Evolutionary conservation across 2,888 invertebrate genomes (phyloP).

Genomic region (Parnassius glacialis): DNA sequence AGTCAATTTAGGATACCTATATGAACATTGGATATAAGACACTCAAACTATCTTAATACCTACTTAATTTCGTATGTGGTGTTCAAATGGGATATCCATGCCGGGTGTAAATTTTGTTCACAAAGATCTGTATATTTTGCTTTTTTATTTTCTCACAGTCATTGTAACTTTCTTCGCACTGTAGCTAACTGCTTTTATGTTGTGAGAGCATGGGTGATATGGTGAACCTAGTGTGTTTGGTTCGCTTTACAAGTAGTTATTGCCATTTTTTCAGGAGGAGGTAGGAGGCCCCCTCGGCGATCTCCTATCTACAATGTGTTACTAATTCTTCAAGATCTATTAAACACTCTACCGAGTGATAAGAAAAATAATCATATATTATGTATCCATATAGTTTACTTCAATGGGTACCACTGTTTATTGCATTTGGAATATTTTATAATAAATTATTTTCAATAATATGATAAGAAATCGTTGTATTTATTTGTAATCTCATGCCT

Average conservation of each 20-base stretch:
- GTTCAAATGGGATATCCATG: conserved; percentile 44
- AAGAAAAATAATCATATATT: conserved; percentile 38
- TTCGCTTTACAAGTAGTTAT: conserved; percentile 64
- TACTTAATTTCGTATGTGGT: conserved; percentile 38
- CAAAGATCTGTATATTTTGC: conserved; percentile 79
- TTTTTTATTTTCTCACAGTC: conserved; percentile 55
- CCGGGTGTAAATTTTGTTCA: conserved; percentile 57
- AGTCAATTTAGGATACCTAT: conserved; percentile 30
- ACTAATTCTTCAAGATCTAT: conserved; percentile 65
- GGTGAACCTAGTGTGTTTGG: conserved; percentile 35
- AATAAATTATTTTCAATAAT: conserved; percentile 34
- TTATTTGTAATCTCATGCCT: conserved; percentile 44
- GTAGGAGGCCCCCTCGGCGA: conserved; percentile 83
- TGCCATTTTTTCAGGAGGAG: conserved; percentile 84
- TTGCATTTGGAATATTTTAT: conserved; percentile 38
- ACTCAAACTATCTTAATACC: too few relatives aligned
- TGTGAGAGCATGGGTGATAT: conserved; percentile 56
- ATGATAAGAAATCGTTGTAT: conserved; percentile 29
- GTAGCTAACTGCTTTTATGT: conserved; percentile 68
- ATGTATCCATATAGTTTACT: conserved; percentile 28
- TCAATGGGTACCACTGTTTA: conserved; percentile 37
- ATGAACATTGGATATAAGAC: background rate
- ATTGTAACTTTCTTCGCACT: conserved; percentile 65
- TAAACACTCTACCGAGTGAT: conserved; percentile 51
- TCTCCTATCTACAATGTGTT: conserved; percentile 83